Evolutionary conservation across 2,113 vertebrate species (phyloP).

Genomic region (Ophthalmolycus amberensis): DNA sequence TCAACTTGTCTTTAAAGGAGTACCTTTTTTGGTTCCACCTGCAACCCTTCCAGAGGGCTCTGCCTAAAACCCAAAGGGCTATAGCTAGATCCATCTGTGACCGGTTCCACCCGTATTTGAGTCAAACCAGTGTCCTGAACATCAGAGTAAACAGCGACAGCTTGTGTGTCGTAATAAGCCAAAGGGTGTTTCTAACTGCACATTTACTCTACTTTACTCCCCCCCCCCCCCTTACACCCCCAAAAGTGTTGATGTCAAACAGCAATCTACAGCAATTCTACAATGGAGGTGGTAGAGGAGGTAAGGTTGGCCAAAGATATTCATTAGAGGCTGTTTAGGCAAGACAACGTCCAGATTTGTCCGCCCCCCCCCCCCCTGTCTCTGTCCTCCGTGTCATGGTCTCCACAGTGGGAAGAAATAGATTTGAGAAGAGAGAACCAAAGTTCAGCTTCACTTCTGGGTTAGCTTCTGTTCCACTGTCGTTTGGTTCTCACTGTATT

Average conservation of each 20-base stretch:
- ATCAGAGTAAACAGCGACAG: background rate
- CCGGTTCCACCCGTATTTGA: background rate
- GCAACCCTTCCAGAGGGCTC: background rate
- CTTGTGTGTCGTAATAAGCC: conserved; percentile 34
- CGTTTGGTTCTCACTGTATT: conserved; percentile 24
- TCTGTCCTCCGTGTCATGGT: conserved; percentile 72
- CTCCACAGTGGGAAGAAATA: conserved; percentile 49
- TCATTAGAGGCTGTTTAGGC: conserved; percentile 53
- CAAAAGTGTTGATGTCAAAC: conserved; percentile 87
- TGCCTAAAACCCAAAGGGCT: background rate
- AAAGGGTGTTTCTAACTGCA: conserved; percentile 78
- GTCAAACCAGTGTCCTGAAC: background rate
- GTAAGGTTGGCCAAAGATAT: conserved; percentile 80
- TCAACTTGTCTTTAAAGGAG: no score
- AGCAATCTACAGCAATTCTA: conserved; percentile 87
- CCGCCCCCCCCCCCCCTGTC: conserved; percentile 53
- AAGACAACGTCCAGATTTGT: conserved; percentile 55
- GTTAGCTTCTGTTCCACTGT: conserved; percentile 60
- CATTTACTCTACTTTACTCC: conserved; percentile 80
- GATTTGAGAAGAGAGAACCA: conserved; percentile 16
- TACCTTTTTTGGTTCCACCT: no score
- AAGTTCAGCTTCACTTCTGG: conserved; percentile 23
- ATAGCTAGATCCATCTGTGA: no score
- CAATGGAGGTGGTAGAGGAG: conserved; percentile 89
- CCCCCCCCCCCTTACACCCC: conserved; percentile 47